These are phyloP conservation scores for Diplogasteroides magnus DNA, from an alignment of 1,140 invertebrate genomes.

Conservation along the genomic window DNA sequence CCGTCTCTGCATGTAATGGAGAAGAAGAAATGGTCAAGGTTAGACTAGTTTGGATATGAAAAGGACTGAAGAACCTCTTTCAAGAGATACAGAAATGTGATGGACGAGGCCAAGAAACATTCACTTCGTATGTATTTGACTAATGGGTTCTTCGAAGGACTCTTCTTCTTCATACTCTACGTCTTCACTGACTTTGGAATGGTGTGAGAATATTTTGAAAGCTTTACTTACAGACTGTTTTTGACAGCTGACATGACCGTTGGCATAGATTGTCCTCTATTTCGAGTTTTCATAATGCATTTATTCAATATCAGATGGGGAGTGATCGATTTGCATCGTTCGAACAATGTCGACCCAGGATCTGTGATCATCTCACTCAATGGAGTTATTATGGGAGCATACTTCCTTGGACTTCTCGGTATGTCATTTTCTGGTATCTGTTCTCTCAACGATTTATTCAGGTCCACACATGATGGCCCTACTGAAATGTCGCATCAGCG, in stretches of 20 bases:
- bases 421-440: too few species aligned
- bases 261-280: background rate
- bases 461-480: constrained; percentile 43
- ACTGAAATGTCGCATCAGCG: constrained; percentile 30
- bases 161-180: constrained; percentile 24
- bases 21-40: constrained; percentile 61
- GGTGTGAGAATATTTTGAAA: background rate
- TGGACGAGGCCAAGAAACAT: background rate
- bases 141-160: constrained; percentile 34
- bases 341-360: background rate
- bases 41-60: background rate
- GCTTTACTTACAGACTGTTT: background rate
- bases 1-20: constrained; percentile 75
- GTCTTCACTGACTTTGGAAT: constrained; percentile 11
- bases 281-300: background rate
- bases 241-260: background rate
- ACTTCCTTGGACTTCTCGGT: constrained; percentile 37
- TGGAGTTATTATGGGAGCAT: constrained; percentile 15
- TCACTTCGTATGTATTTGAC: constrained; percentile 20
- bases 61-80: constrained; percentile 57
- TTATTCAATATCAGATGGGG: background rate
- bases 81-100: constrained; percentile 29
- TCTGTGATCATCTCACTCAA: background rate
- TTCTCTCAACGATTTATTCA: too few species aligned
- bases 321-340: background rate